These are phyloP conservation scores for Sphaerophoria rueppellii DNA, from an alignment of 2,888 invertebrate genomes.

Conservation along the genomic window DNA sequence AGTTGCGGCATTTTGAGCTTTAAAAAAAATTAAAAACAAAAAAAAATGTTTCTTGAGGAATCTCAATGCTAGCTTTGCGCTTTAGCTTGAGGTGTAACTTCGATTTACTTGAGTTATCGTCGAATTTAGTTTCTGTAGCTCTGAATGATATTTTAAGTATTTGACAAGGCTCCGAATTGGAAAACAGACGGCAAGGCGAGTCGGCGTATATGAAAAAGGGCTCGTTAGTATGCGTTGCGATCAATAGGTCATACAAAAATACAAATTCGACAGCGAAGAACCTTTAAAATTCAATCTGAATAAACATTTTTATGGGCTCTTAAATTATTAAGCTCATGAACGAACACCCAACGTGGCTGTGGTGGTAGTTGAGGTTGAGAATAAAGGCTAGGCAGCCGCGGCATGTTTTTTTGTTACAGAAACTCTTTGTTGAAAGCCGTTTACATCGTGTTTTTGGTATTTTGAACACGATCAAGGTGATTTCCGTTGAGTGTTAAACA, in stretches of 20 bases:
- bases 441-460: too few species aligned
- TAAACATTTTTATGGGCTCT: slow-evolving; percentile 52
- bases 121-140: slow-evolving; percentile 45
- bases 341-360: slow-evolving; percentile 41
- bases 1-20: too few species aligned
- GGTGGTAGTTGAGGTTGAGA: neutral
- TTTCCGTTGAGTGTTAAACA: too few species aligned
- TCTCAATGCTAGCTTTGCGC: too few species aligned
- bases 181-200: too few species aligned
- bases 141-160: neutral
- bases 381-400: too few species aligned
- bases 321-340: slow-evolving; percentile 53
- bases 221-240: slow-evolving; percentile 42
- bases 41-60: too few species aligned
- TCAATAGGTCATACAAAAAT: slow-evolving; percentile 20
- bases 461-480: too few species aligned
- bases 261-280: slow-evolving; percentile 9
- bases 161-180: slow-evolving; percentile 10
- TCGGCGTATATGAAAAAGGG: neutral
- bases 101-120: slow-evolving; percentile 62
- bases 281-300: slow-evolving; percentile 15
- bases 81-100: slow-evolving; percentile 50
- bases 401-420: too few species aligned
- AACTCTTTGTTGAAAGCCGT: too few species aligned
- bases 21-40: too few species aligned